Conservation (phyloP, 2,113 vertebrate species). For the Phocoena phocoena region DNA sequence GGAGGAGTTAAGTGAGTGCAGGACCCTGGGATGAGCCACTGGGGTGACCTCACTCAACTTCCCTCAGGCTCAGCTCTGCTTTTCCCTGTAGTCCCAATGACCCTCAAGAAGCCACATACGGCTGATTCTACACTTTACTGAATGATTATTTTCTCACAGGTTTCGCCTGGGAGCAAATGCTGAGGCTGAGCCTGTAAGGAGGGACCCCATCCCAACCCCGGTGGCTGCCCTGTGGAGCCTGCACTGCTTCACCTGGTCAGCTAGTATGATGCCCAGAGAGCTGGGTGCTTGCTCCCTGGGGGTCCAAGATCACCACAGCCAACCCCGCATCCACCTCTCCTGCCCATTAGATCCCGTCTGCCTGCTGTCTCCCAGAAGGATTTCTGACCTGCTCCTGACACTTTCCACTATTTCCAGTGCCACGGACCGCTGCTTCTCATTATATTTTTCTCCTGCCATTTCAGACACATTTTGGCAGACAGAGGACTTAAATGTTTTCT, state of each 20-base stretch:
- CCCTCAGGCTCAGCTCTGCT: background rate
- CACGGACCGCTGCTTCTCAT: background rate
- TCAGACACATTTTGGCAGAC: background rate
- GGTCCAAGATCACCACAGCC: background rate
- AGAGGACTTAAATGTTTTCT: background rate
- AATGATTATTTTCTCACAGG: background rate
- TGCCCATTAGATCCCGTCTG: background rate
- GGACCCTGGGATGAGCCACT: background rate
- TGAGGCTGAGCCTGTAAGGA: background rate
- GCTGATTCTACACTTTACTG: background rate
- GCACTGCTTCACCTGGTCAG: background rate
- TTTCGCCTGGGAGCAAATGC: background rate
- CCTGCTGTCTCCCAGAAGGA: background rate
- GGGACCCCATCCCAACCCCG: background rate
- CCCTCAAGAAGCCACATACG: background rate
- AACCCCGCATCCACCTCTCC: no score
- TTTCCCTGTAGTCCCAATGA: background rate
- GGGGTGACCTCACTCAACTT: background rate
- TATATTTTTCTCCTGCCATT: background rate
- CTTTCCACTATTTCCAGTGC: background rate
- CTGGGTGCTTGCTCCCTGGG: fast-evolving
- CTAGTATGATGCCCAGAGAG: background rate
- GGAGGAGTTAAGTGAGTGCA: background rate
- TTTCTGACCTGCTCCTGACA: background rate
- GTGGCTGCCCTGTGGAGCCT: background rate